Percentiles rank a stretch among this genome's conserved stretches.
Conservation (phyloP, 2,888 invertebrate genomes). For the Pyrocoelia pectoralis region DNA sequence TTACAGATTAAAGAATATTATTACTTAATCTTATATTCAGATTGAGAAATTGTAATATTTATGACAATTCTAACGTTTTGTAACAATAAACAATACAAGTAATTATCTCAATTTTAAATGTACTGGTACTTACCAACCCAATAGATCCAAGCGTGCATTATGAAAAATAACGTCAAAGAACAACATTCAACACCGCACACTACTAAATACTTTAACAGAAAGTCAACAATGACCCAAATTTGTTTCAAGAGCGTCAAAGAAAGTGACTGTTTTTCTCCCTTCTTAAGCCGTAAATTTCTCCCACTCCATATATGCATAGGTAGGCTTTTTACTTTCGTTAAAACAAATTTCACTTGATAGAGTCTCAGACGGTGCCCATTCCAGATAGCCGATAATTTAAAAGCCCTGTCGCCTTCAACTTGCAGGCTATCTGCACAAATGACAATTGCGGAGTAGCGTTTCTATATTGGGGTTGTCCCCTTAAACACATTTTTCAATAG, state of each 20-base stretch:
- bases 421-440: no score
- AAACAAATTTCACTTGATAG: constrained; percentile 25
- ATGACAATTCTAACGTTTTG: no score
- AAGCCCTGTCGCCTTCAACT: background rate
- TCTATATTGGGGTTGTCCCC: no score
- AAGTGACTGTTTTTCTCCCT: constrained; percentile 55
- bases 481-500: background rate
- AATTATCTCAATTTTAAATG: background rate
- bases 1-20: no score
- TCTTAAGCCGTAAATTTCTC: constrained; percentile 54
- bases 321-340: constrained; percentile 58
- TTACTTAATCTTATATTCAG: background rate
- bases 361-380: constrained; percentile 2
- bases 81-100: no score
- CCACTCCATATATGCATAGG: constrained; percentile 49
- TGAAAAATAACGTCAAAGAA: constrained; percentile 31
- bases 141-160: constrained; percentile 38
- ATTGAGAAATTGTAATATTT: background rate
- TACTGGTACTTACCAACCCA: constrained; percentile 33
- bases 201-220: constrained; percentile 47
- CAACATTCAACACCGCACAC: constrained; percentile 26
- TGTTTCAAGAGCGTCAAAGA: constrained; percentile 55
- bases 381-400: background rate
- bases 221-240: constrained; percentile 58
- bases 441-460: no score